These are phyloP conservation scores for Typhlichthys eigenmanni DNA, from an alignment of 2,797 vertebrate species.

Conservation along the genomic window DNA sequence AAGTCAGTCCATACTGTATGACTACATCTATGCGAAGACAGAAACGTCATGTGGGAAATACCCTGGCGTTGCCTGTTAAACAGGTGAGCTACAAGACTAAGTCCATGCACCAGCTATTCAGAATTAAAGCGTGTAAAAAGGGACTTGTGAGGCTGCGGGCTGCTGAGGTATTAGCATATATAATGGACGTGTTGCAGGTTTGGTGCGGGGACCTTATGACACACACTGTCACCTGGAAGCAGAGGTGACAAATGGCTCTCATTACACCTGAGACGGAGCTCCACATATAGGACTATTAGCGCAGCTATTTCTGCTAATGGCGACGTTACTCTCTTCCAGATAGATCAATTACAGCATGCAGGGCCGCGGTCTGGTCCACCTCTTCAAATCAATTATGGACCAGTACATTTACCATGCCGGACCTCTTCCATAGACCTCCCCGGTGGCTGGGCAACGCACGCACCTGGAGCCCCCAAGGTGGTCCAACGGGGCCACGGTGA, in stretches of 20 bases:
- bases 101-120: not conserved
- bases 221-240: conserved; percentile 62
- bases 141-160: conserved; percentile 39
- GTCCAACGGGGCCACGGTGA: conserved; percentile 18
- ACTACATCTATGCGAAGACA: no score
- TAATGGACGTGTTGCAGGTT: conserved; percentile 43
- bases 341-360: conserved; percentile 67
- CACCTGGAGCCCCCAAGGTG: conserved; percentile 15
- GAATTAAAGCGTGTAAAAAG: not conserved
- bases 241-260: conserved; percentile 74
- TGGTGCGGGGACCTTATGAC: conserved; percentile 42
- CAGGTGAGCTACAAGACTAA: no score
- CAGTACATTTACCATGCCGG: conserved; percentile 50
- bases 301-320: conserved; percentile 75
- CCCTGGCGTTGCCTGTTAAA: no score
- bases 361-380: conserved; percentile 54
- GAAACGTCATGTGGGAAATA: no score
- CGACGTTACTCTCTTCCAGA: conserved; percentile 67
- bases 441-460: conserved; percentile 34
- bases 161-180: conserved; percentile 40
- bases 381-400: conserved; percentile 71
- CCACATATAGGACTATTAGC: conserved; percentile 75
- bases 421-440: conserved; percentile 48
- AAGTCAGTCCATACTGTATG: no score
- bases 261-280: conserved; percentile 73